Conservation (phyloP, 2,797 vertebrate genomes). For the Acestrorhynchus altus region DNA sequence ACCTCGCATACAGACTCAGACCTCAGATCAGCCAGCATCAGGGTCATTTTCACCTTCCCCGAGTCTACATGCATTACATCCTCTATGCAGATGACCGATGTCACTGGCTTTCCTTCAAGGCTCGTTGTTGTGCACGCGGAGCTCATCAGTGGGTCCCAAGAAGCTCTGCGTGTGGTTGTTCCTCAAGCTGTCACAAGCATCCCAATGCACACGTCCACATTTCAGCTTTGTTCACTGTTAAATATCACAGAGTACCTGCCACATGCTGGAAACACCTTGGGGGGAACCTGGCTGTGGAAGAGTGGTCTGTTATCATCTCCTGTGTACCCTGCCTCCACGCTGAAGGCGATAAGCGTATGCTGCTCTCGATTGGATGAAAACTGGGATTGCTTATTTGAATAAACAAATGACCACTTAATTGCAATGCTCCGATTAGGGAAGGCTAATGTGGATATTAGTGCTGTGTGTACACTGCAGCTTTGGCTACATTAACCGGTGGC, state of each 20-base stretch:
- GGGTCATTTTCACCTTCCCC: not conserved
- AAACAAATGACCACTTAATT: conserved; percentile 77
- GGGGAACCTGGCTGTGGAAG: not conserved
- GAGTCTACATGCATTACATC: not conserved
- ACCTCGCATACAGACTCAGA: not conserved
- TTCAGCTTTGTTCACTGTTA: conserved; percentile 43
- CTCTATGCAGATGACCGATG: not conserved
- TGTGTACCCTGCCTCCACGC: not conserved
- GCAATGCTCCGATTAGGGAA: conserved; percentile 67
- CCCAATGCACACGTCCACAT: not conserved
- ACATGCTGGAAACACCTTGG: not conserved
- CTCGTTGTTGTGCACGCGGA: not conserved
- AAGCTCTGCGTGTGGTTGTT: not conserved
- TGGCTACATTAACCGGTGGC: not conserved
- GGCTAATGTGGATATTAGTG: conserved; percentile 15
- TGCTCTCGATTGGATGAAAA: conserved; percentile 60
- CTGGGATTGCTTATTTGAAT: conserved; percentile 68
- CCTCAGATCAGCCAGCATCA: not conserved
- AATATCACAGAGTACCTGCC: conserved; percentile 28
- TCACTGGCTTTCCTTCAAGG: not conserved
- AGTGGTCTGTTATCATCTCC: not conserved
- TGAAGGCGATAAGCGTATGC: not conserved
- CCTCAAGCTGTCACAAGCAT: not conserved
- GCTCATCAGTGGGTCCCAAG: not conserved
- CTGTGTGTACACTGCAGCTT: not conserved